A percentile compares a stretch with the other conserved stretches of the same genome.
Conservation (phyloP, 2,797 vertebrate genomes). For the Phalanger gymnotis region DNA sequence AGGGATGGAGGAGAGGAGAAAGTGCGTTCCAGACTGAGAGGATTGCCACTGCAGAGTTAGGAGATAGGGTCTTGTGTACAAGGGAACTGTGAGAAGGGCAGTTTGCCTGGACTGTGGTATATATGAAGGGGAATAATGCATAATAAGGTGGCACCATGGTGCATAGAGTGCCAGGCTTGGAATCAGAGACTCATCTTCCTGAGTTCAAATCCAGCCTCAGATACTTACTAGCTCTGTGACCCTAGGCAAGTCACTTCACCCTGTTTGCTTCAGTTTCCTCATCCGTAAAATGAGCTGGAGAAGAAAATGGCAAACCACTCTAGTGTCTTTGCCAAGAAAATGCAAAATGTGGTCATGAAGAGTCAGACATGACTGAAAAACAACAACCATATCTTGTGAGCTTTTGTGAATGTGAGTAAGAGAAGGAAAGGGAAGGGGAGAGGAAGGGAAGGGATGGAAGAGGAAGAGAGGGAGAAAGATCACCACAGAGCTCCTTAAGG, state of each 20-base stretch:
- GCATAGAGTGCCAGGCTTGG: too few relatives aligned
- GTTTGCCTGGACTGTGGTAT: neutral
- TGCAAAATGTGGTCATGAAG: neutral
- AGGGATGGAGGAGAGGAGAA: neutral
- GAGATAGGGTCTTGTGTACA: neutral
- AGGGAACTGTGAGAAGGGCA: neutral
- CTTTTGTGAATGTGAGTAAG: too few relatives aligned
- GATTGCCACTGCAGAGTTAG: neutral
- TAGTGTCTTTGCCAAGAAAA: neutral
- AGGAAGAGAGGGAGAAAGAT: neutral
- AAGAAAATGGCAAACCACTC: neutral
- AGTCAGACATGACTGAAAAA: neutral
- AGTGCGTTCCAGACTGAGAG: neutral
- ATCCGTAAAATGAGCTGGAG: neutral
- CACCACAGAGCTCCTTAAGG: neutral
- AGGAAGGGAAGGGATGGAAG: neutral
- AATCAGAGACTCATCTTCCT: neutral
- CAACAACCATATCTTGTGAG: neutral
- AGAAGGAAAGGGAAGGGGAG: neutral
- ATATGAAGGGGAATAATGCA: neutral
- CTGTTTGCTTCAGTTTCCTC: neutral
- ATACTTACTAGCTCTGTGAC: neutral
- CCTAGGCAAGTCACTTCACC: neutral
- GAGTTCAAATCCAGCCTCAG: neutral
- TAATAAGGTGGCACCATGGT: neutral